Percentiles rank a stretch among this genome's conserved stretches.
Conservation (phyloP, 2,888 invertebrate genomes). For the Chalcis sispes region DNA sequence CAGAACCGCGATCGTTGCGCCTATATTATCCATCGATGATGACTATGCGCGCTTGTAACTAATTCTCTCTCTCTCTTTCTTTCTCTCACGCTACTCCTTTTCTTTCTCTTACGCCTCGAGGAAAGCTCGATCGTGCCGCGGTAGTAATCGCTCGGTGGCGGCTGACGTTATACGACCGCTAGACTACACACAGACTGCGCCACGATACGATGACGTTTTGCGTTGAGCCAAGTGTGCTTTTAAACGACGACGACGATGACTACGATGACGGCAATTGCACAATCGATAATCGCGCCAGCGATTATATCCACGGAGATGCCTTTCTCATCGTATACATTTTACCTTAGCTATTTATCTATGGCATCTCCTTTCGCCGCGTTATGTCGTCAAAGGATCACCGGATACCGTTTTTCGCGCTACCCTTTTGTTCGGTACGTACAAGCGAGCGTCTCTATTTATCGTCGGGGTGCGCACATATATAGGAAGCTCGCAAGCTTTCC, state of each 20-base stretch:
- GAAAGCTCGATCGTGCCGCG: background rate
- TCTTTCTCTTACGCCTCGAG: too few relatives aligned
- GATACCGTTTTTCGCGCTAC: too few relatives aligned
- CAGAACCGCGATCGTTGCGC: too few relatives aligned
- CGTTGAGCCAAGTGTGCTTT: background rate
- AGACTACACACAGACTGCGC: background rate
- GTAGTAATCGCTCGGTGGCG: constrained; percentile 20
- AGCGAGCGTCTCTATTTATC: background rate
- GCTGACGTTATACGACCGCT: background rate
- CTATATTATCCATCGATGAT: too few relatives aligned
- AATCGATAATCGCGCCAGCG: constrained; percentile 10
- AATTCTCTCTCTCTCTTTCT: too few relatives aligned
- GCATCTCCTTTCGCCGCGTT: background rate
- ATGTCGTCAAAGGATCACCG: too few relatives aligned
- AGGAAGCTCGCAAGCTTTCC: constrained; percentile 10
- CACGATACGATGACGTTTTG: background rate
- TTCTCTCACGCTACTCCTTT: too few relatives aligned
- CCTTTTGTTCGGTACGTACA: too few relatives aligned
- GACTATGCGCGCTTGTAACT: too few relatives aligned
- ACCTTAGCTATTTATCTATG: background rate
- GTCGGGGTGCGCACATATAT: background rate
- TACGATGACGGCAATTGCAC: background rate
- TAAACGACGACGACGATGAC: background rate
- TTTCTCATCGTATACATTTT: background rate
- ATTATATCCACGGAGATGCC: background rate